A percentile compares a stretch with the other conserved stretches of the same genome.
Evolutionary conservation across 2,888 invertebrate genomes (phyloP).

Genomic region (Drosophila borealis): DNA sequence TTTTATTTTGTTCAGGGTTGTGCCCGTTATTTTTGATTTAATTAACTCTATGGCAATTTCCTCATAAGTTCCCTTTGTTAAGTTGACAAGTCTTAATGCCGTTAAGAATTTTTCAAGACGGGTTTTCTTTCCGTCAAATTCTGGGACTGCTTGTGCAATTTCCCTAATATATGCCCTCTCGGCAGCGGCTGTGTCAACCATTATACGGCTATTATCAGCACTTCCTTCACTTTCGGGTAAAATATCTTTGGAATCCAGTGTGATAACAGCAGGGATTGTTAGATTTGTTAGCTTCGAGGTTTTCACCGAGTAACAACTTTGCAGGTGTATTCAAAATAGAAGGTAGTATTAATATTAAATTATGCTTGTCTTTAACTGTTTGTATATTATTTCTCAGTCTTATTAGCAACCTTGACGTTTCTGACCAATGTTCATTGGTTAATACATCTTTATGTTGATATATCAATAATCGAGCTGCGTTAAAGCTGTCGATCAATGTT

Average conservation of each 20-base stretch:
- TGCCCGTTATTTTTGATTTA: constrained; percentile 11
- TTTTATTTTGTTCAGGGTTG: not conserved
- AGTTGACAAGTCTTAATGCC: not conserved
- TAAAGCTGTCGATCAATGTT: constrained; percentile 10
- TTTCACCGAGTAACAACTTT: not conserved
- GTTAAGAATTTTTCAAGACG: not conserved
- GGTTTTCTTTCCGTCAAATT: constrained; percentile 15
- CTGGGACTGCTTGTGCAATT: constrained; percentile 10
- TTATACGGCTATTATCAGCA: constrained; percentile 7
- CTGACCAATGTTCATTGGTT: constrained; percentile 21
- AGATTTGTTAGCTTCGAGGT: not conserved
- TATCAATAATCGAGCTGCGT: constrained; percentile 22
- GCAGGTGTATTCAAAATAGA: constrained; percentile 3
- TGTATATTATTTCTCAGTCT: constrained; percentile 7
- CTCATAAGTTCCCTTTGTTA: constrained; percentile 7
- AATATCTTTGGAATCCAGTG: constrained; percentile 17
- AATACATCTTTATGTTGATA: constrained; percentile 23
- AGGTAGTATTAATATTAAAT: constrained; percentile 2
- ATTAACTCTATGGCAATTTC: not conserved
- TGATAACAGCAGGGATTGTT: constrained; percentile 14
- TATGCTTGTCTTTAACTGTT: constrained; percentile 4
- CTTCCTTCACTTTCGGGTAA: constrained; percentile 6
- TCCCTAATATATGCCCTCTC: constrained; percentile 15
- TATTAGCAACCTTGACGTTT: constrained; percentile 13
- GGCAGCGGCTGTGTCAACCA: constrained; percentile 14